phyloP scores from a whole-genome alignment of 1,140 invertebrate genomes.

The Augochlora pura region DNA sequence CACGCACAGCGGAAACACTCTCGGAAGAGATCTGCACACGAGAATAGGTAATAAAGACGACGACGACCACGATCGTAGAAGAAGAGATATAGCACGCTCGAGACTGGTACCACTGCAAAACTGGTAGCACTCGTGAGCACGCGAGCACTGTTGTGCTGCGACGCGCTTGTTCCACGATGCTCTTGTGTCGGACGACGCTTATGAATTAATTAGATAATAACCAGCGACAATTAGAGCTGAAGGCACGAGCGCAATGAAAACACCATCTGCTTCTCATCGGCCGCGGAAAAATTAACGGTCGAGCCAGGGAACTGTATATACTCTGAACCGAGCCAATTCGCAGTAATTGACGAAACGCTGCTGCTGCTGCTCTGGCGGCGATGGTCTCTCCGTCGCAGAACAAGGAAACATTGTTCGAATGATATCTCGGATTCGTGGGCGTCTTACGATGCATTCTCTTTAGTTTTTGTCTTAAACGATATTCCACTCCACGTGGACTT shows the following conservation, averaged over 20 bases:
- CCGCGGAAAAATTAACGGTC: slow-evolving; percentile 54
- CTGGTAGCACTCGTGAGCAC: slow-evolving; percentile 39
- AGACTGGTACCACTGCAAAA: background rate
- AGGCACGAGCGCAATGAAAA: slow-evolving; percentile 59
- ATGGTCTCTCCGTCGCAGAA: background rate
- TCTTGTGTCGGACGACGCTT: slow-evolving; percentile 56
- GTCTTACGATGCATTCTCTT: no score
- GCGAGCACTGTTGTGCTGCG: slow-evolving; percentile 25
- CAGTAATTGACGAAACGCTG: slow-evolving; percentile 9
- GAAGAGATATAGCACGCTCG: background rate
- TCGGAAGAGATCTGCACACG: no score
- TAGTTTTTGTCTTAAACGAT: no score
- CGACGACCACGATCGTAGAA: background rate
- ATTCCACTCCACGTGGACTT: no score
- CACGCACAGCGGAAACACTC: slow-evolving; percentile 18
- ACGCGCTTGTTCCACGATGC: slow-evolving; percentile 33
- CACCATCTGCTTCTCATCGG: slow-evolving; percentile 71
- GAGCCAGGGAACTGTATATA: background rate
- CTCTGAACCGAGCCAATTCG: background rate
- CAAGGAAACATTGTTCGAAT: background rate
- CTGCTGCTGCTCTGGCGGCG: no score
- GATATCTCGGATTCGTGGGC: background rate
- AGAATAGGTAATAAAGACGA: background rate
- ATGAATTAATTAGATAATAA: slow-evolving; percentile 75
- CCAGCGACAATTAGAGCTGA: slow-evolving; percentile 67